Base-by-base conservation (phyloP, 1,140 invertebrate genomes). In the Sinella curviseta region DNA sequence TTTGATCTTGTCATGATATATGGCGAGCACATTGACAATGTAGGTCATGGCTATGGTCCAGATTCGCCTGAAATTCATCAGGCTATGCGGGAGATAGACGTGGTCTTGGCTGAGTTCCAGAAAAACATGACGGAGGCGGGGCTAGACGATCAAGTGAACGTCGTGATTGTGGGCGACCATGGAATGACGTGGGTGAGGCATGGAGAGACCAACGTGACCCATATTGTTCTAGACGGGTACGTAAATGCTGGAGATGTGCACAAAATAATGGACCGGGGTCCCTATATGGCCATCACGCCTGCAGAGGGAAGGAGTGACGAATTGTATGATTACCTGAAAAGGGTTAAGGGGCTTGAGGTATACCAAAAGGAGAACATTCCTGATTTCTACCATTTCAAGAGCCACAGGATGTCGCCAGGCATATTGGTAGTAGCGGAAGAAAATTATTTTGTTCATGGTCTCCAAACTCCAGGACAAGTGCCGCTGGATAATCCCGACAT, bases 131-230 rank as follows among this genome's bases (percentile, higher is more conserved):
- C 80, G 17, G 78, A 85, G 33, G 75, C 81, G 12, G 70, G 83
- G n/a, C 65, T 87, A 28, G 80, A 84, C 24, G 80, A 85, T 31
- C 4, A 81, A 84, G 85, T 88, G 16, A 87, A 88, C 84, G 78
- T 89, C 30, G 83, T 89, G 26, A 85, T 89, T 28, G 77, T 88
- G 28, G 87, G 87, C 36, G 88, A 89, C 79, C 88, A 89, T 82
- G 88, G 88, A 34, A 88, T 88, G 87, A 85, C 85, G 20, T 60
- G 79, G 24, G 84, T 86, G 14, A 83, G 82, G 20, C 77, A 76
- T 0, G 77, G 74, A 48, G 4, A 4, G 12, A 79, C 83, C n/a
- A 79, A 83, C 14, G 54, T 76, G 0, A 78, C 30, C 3, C 77
- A 79, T 4, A 82, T 88, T 3, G 81, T 86, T 70, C 80, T 88